phyloP scores from a whole-genome alignment of 2,888 invertebrate genomes.

The Rhamnusium bicolor region DNA sequence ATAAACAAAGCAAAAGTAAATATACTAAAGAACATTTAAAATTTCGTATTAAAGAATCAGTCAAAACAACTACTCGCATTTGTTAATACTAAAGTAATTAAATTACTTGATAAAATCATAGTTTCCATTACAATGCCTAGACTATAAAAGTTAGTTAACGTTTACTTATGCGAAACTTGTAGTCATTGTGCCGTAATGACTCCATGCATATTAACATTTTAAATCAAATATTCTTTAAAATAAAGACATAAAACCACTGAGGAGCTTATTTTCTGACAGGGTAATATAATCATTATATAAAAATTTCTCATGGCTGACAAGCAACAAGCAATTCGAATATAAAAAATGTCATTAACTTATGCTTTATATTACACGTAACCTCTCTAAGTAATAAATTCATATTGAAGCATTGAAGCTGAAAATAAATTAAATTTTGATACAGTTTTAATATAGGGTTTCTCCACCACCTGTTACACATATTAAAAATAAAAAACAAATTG shows the following conservation, averaged over 20 bases:
- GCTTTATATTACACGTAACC: constrained; percentile 41
- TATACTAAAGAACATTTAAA: no score
- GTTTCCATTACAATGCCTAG: no score
- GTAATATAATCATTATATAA: constrained; percentile 42
- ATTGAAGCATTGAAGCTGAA: constrained; percentile 47
- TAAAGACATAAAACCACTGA: constrained; percentile 24
- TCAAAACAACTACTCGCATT: no score
- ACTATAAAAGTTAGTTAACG: neutral
- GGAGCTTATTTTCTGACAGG: constrained; percentile 12
- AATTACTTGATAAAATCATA: no score
- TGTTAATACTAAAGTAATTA: no score
- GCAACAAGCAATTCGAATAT: constrained; percentile 38
- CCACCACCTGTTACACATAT: constrained; percentile 62
- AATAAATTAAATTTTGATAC: constrained; percentile 66
- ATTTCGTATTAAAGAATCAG: no score
- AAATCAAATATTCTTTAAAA: constrained; percentile 18
- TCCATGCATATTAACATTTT: constrained; percentile 10
- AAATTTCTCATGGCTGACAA: constrained; percentile 35
- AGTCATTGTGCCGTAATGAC: neutral
- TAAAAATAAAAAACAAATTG: constrained; percentile 37
- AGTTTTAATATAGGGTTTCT: constrained; percentile 68
- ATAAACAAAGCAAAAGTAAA: no score
- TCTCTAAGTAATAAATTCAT: constrained; percentile 47
- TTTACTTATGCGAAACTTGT: neutral
- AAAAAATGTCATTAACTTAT: constrained; percentile 45